Evolutionary conservation across 1,140 invertebrate genomes (phyloP), one percentile per base, ranked within the genome.

Genomic region (Drosophila nebulosa): DNA sequence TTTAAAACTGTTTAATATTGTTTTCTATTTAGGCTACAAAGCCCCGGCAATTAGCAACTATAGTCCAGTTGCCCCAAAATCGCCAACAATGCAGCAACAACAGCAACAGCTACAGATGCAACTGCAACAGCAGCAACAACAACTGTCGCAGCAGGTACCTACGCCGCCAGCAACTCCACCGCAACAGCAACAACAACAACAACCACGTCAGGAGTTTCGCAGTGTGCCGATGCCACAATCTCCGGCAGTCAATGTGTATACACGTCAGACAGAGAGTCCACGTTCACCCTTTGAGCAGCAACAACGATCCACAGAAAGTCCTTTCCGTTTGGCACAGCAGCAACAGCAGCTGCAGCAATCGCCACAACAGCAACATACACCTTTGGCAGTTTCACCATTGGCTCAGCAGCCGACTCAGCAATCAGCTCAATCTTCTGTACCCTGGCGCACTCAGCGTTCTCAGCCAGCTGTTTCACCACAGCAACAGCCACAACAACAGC

Each of bases 381-480:
- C 76, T 32, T 52, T 68, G 39, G 66, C 74, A 3, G 57, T 68
- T 24, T 88, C 80, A 26, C 83, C 57, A 4, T 46, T 81, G 57
- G 90, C 88, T 32, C 90, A 68, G 26, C 75, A 68, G 4, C 78
- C 70, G 46, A 1, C 76, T 10, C 69, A 51, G 4, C 64, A 53
- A 22, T 56, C 64, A 53, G 50, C 67, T 21, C 65, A 78, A 55
- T 52, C 88, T 64, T 52, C 88, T 64, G 89, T 90, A 51, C 89
- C 89, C 4, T 90, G 89, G 89, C 89, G 89, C 21, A 90, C 85
- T n/a, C 80, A 90, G 60, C 81, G 78, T 24, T 65, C 58, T 55
- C 70, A 65, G 12, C 7, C 64, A 2, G 39, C 10, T 46, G 63
- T 67, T 50, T 39, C 69, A 65, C 66, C 60, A 16, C 74, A 66